A percentile compares a stretch with the other conserved stretches of the same genome.
These are phyloP conservation scores for Auanema freiburgensis DNA, from an alignment of 2,888 invertebrate species.

Conservation along the genomic window DNA sequence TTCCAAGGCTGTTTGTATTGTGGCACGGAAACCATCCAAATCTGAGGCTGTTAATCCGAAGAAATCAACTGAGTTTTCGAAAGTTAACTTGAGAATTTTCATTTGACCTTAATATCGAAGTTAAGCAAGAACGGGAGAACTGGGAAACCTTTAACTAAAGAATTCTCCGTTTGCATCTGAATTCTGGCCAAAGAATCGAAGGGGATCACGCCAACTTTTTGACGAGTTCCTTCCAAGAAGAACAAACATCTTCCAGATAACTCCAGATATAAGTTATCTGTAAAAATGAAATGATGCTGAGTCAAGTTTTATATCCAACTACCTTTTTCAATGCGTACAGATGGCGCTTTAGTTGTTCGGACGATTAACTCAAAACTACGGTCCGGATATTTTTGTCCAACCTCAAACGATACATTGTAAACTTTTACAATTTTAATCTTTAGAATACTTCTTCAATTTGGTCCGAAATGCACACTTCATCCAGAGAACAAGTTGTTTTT, in stretches of 20 bases:
- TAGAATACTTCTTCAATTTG: slow-evolving; percentile 40
- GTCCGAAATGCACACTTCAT: slow-evolving; percentile 48
- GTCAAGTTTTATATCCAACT: background rate
- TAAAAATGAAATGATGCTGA: background rate
- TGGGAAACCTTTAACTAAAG: slow-evolving; percentile 28
- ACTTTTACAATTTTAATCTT: background rate
- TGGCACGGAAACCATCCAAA: slow-evolving; percentile 41
- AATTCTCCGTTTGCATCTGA: slow-evolving; percentile 27
- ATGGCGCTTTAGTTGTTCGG: slow-evolving; percentile 37
- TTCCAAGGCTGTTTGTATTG: slow-evolving; percentile 35
- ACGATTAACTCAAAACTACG: slow-evolving; percentile 44
- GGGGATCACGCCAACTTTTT: slow-evolving; percentile 45
- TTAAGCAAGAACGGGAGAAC: background rate
- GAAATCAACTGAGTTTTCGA: slow-evolving; percentile 40
- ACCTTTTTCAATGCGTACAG: slow-evolving; percentile 30
- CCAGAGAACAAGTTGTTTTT: slow-evolving; percentile 44
- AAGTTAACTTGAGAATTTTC: slow-evolving; percentile 30
- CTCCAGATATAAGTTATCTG: slow-evolving; percentile 29
- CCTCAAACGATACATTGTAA: slow-evolving; percentile 23
- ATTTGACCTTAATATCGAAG: slow-evolving; percentile 29
- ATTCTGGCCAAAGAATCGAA: slow-evolving; percentile 30
- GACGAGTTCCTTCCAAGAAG: slow-evolving; percentile 44
- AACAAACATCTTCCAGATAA: slow-evolving; percentile 39
- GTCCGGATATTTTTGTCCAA: slow-evolving; percentile 40
- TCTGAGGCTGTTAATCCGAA: slow-evolving; percentile 36